Evolutionary conservation across 2,797 vertebrate species (phyloP).

Genomic region (Microchirus variegatus): DNA sequence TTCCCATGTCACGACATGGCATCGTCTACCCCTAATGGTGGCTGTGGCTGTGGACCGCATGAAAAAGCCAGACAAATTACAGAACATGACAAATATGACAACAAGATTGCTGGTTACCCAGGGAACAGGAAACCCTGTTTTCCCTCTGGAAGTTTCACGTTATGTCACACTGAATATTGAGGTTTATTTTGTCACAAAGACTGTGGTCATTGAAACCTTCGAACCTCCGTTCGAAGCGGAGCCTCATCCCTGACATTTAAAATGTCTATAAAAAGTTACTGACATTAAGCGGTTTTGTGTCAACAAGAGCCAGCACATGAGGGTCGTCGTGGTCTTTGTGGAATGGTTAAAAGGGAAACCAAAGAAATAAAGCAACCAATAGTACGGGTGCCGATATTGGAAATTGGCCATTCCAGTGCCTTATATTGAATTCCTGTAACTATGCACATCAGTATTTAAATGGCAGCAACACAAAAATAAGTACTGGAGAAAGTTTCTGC

Average conservation of each 20-base stretch:
- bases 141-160: conserved; percentile 30
- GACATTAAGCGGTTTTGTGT: conserved; percentile 20
- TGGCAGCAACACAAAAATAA: conserved; percentile 45
- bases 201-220: conserved; percentile 20
- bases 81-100: conserved; percentile 67
- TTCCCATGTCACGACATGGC: conserved; percentile 86
- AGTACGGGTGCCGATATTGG: conserved; percentile 36
- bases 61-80: conserved; percentile 63
- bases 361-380: conserved; percentile 11
- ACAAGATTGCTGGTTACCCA: conserved; percentile 61
- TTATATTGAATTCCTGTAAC: conserved; percentile 61
- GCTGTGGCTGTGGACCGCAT: conserved; percentile 56
- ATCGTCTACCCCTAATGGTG: conserved; percentile 68
- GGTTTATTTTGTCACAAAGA: conserved; percentile 26
- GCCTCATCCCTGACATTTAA: conserved; percentile 49
- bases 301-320: conserved; percentile 1
- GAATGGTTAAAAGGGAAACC: conserved; percentile 17
- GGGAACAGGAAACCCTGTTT: conserved; percentile 39
- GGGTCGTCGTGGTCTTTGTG: conserved; percentile 32
- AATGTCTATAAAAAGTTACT: conserved; percentile 41
- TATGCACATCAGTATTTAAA: conserved; percentile 38
- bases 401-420: conserved; percentile 32
- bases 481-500: conserved; percentile 54
- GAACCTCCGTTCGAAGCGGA: conserved; percentile 22
- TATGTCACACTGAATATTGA: conserved; percentile 33